Evolutionary conservation across 2,113 vertebrate genomes (phyloP).

Genomic region (Amphiprion ocellaris): DNA sequence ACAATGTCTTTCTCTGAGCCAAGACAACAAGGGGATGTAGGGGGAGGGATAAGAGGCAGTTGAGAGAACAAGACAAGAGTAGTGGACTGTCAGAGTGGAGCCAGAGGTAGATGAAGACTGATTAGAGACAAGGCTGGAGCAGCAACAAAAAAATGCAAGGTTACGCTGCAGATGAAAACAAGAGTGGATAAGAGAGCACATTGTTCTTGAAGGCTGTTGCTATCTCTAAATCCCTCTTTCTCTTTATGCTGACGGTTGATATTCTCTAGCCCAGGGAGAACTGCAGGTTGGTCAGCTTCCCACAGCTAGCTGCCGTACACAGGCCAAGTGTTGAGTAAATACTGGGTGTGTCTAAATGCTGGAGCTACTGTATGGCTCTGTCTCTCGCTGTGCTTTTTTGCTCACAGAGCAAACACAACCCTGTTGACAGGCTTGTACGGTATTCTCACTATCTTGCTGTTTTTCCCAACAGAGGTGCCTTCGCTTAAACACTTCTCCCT

Average conservation of each 20-base stretch:
- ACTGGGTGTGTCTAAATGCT: constrained; percentile 71
- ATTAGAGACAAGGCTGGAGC: constrained; percentile 12
- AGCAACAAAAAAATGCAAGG: background rate
- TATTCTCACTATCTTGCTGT: constrained; percentile 69
- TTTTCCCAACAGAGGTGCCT: constrained; percentile 56
- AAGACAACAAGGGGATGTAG: constrained; percentile 28
- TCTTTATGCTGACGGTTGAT: constrained; percentile 32
- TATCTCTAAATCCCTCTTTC: constrained; percentile 11
- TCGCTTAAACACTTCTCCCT: constrained; percentile 31
- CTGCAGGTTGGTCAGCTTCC: constrained; percentile 46
- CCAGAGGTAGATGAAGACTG: constrained; percentile 17
- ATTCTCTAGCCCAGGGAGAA: constrained; percentile 24
- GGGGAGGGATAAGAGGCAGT: constrained; percentile 15
- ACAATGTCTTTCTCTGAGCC: constrained; percentile 44
- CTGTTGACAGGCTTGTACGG: constrained; percentile 46
- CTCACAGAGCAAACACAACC: constrained; percentile 37
- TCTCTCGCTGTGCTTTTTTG: constrained; percentile 40
- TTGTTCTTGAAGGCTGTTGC: constrained; percentile 3
- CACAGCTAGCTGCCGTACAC: constrained; percentile 19
- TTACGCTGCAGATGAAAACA: background rate
- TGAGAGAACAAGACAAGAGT: background rate
- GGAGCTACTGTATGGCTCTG: constrained; percentile 50
- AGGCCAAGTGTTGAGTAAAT: constrained; percentile 65
- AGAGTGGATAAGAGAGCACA: background rate
- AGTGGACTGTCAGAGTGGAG: background rate